Evolutionary conservation across 2,113 vertebrate genomes (phyloP).

Genomic region (Dunckerocampus dactyliophorus): DNA sequence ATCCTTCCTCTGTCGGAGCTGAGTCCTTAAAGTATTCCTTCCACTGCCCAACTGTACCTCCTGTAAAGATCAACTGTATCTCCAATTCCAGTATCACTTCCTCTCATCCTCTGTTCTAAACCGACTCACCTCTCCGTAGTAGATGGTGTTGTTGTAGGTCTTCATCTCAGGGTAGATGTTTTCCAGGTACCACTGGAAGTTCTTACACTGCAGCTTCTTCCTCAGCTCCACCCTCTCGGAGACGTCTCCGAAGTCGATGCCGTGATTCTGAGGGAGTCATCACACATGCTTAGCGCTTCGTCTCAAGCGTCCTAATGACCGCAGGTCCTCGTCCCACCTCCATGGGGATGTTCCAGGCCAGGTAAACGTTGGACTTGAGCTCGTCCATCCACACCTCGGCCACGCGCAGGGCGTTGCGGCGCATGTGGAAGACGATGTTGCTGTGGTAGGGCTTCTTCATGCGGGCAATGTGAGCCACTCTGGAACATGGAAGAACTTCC

Average conservation of each 20-base stretch:
- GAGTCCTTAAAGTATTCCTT: too few relatives aligned
- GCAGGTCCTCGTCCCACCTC: slow-evolving; percentile 72
- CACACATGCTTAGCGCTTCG: not conserved
- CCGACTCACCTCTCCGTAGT: slow-evolving; percentile 89
- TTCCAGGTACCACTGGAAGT: slow-evolving; percentile 97
- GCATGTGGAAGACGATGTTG: slow-evolving; percentile 92
- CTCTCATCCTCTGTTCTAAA: too few relatives aligned
- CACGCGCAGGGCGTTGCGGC: slow-evolving; percentile 90
- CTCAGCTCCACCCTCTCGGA: slow-evolving; percentile 84
- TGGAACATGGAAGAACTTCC: slow-evolving; percentile 95
- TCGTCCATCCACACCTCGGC: slow-evolving; percentile 98
- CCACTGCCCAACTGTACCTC: too few relatives aligned
- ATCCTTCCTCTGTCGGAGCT: too few relatives aligned
- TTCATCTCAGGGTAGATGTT: slow-evolving; percentile 98
- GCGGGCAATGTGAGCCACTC: slow-evolving; percentile 92
- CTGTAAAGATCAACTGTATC: too few relatives aligned
- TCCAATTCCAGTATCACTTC: too few relatives aligned
- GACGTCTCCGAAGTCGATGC: slow-evolving; percentile 94
- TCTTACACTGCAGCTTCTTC: slow-evolving; percentile 90
- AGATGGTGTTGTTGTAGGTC: slow-evolving; percentile 89
- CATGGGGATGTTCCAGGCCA: slow-evolving; percentile 95
- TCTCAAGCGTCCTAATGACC: not conserved
- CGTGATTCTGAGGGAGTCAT: slow-evolving; percentile 81
- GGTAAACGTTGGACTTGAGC: slow-evolving; percentile 92
- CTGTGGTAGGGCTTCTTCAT: slow-evolving; percentile 94